Evolutionary conservation across 2,797 vertebrate species (phyloP), one percentile per base, ranked within the genome.

Genomic region (Masticophis lateralis): DNA sequence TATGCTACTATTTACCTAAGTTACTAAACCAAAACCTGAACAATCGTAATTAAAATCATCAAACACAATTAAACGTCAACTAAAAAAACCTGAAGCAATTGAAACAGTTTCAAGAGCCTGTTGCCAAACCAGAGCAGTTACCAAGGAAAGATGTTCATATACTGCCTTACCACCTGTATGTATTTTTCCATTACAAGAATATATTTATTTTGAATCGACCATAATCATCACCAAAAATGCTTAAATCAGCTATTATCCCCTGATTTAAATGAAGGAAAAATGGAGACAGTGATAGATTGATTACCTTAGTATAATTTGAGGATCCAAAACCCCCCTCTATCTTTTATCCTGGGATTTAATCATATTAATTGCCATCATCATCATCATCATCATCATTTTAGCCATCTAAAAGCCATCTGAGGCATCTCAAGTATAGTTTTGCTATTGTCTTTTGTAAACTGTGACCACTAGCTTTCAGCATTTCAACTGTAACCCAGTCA

Each of bases 251-350:
- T 55, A 55, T 89, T 90, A 94, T 92, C 92, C 92, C 86, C 66
- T 95, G 91, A 89, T 88, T 27, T 97, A 90, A 90, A 86, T 1
- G 3, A 94, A 88, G 3, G 0, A 1, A 10, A 93, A 92, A 95
- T 43, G 53, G 63, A 94, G 93, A 93, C 90, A 53, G 9, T 53
- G 1, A 53, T 53, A 10, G 9, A 53, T 53, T 55, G 51, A 53
- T 53, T 51, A 94, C 86, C 93, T 94, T 90, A 83, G 69, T 94
- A 95, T 93, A 87, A 88, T 96, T 43, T 61, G 92, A 91, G 93
- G 94, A 96, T 94, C 91, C 94, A 96, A 96, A 96, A 95, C 95
- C 94, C 95, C 91, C 91, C 61, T n/a, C 94, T 96, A 95, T 93
- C 90, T 90, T 94, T 94, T 88, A 96, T 89, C 94, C 18, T 0